Evolutionary conservation across 2,888 invertebrate species (phyloP).

Genomic region (Lordiphosa andalusiaca): DNA sequence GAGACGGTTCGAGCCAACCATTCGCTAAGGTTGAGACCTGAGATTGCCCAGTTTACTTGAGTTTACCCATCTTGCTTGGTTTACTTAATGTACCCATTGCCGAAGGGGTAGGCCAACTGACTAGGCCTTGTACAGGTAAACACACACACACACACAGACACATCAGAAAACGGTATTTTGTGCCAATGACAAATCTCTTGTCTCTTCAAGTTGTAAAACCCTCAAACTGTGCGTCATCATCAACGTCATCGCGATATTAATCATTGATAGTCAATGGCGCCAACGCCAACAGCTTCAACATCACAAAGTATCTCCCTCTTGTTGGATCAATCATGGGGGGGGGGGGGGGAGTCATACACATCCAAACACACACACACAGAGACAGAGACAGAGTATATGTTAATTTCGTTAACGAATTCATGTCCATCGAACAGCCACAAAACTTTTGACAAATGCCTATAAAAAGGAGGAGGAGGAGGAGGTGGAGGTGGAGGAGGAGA

Average conservation of each 20-base stretch:
- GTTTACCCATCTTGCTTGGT: too few species aligned
- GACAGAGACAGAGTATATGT: constrained; percentile 1
- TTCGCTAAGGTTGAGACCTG: too few species aligned
- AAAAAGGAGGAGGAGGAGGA: constrained; percentile 1
- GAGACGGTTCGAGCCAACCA: too few species aligned
- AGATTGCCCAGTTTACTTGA: too few species aligned
- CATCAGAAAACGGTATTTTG: constrained; percentile 25
- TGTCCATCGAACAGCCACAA: constrained; percentile 11
- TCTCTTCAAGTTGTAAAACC: constrained; percentile 14
- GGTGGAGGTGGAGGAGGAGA: not conserved
- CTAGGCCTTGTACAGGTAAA: too few species aligned
- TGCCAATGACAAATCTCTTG: constrained; percentile 65
- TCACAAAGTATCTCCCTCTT: not conserved
- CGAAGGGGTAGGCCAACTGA: too few species aligned
- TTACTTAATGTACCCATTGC: too few species aligned
- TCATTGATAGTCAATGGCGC: constrained; percentile 24
- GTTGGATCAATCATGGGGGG: constrained; percentile 11
- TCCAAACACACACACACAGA: constrained; percentile 8
- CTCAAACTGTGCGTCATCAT: constrained; percentile 27
- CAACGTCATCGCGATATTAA: constrained; percentile 35
- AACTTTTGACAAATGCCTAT: constrained; percentile 9
- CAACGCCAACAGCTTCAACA: not conserved
- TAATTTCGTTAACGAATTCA: constrained; percentile 13
- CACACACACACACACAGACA: not conserved
- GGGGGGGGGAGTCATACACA: too few species aligned